Evolutionary conservation across 2,113 vertebrate genomes (phyloP), one percentile per base, ranked within the genome.

Genomic region (Benitochromis conjunctus): DNA sequence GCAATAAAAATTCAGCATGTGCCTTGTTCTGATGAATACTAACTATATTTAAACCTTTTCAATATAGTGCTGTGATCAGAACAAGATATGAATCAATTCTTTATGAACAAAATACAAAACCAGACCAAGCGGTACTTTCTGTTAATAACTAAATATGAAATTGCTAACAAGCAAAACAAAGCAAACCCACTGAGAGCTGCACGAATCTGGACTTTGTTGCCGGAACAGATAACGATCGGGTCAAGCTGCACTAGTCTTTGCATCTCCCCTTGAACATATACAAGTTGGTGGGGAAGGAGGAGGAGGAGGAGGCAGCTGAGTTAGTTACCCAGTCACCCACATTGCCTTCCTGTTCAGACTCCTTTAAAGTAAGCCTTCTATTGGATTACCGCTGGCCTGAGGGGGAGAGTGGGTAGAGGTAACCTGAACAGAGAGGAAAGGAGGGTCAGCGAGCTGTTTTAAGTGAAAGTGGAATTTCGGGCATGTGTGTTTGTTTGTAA

Each of bases 401-500:
- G 92, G 94, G 93, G 77, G 29, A 31, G 76, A 92, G 79, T 71
- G 90, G 90, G 88, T 48, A 90, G 87, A 90, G 85, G 89, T 91
- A 92, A 92, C 89, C 90, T 88, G 81, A 92, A 92, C 86, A 91
- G 88, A 91, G 91, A 92, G 84, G 86, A 89, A 84, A 81, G 69
- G 41, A 82, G 84, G 92, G 93, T 92, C 93, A 91, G 62, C n/a
- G 85, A 80, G 95, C 94, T 96, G 96, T 94, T 96, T 95, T 91
- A 93, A 96, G 93, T 94, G 92, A 95, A 94, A 92, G 89, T 92
- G 94, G 95, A 96, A 96, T 96, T 93, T 58, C 62, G 86, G 90
- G 93, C 92, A 95, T 95, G 87, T 95, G 92, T 95, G 92, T 95
- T 96, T 95, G 95, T 95, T 95, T 95, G 94, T 94, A 87, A 91